Conservation (phyloP, 2,888 invertebrate species). For the Hypselothyrea guttata region DNA sequence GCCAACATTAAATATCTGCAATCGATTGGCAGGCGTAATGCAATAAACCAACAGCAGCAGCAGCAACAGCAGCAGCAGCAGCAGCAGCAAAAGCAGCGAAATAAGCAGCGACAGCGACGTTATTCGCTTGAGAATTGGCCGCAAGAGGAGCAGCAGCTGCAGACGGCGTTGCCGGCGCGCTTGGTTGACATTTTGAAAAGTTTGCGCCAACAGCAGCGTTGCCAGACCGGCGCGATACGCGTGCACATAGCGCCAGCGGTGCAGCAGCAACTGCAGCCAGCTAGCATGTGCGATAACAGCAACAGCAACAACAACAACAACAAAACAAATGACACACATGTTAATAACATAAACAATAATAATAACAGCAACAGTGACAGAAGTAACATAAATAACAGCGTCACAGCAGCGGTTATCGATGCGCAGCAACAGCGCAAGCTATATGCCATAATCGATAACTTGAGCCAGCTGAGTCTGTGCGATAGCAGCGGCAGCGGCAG, state of each 20-base stretch:
- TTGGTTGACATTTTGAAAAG: conserved; percentile 44
- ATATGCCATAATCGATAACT: conserved; percentile 76
- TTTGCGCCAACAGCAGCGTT: conserved; percentile 35
- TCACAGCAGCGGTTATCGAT: conserved; percentile 19
- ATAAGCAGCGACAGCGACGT: conserved; percentile 19
- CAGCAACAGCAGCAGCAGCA: conserved; percentile 33
- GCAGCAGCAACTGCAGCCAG: conserved; percentile 6
- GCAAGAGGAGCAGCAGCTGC: conserved; percentile 19
- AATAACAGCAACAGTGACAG: conserved; percentile 9
- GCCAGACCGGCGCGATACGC: conserved; percentile 59
- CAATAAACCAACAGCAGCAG: conserved; percentile 48
- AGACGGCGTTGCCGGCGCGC: conserved; percentile 7
- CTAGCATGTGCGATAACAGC: conserved; percentile 55
- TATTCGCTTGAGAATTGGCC: conserved; percentile 34
- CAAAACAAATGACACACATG: conserved; percentile 4
- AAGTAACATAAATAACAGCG: conserved; percentile 13
- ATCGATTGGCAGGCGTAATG: conserved; percentile 79
- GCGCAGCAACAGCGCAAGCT: conserved; percentile 48
- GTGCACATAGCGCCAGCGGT: conserved; percentile 70
- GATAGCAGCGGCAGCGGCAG: conserved; percentile 38
- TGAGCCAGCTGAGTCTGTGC: conserved; percentile 70
- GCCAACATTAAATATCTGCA: conserved; percentile 80
- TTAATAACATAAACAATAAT: conserved; percentile 7
- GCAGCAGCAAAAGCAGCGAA: conserved; percentile 26
- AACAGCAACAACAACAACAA: conserved; percentile 15